Conservation (phyloP, 2,888 invertebrate species). For the Morpho helenor region DNA sequence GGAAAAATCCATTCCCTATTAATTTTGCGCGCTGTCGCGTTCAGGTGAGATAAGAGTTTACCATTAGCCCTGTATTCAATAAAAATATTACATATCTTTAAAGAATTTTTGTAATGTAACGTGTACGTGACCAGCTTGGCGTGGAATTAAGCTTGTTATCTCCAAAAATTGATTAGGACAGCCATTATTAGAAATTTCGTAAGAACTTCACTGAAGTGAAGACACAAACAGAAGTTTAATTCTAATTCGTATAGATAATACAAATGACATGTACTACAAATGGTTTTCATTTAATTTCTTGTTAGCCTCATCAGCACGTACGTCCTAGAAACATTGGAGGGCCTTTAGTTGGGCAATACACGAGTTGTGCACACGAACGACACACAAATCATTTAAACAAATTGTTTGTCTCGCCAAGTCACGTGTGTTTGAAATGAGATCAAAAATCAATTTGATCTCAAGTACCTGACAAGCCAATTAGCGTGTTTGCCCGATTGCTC, state of each 20-base stretch:
- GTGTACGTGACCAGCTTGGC: too few relatives aligned
- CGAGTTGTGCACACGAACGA: conserved; percentile 8
- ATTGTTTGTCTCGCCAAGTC: conserved; percentile 12
- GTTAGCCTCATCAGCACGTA: conserved; percentile 11
- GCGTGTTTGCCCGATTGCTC: conserved; percentile 3
- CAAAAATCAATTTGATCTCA: conserved; percentile 13
- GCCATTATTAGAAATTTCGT: too few relatives aligned
- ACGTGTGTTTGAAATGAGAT: conserved; percentile 19
- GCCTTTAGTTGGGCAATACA: conserved; percentile 18
- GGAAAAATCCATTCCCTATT: too few relatives aligned
- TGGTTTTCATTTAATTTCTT: neutral
- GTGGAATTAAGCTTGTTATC: too few relatives aligned
- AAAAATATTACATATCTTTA: too few relatives aligned
- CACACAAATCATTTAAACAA: conserved; percentile 16
- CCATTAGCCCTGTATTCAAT: too few relatives aligned
- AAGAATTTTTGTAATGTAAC: too few relatives aligned
- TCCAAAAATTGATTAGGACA: too few relatives aligned
- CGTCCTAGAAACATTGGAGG: conserved; percentile 17
- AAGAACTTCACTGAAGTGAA: too few relatives aligned
- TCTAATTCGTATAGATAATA: neutral
- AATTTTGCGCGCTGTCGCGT: too few relatives aligned
- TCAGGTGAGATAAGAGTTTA: too few relatives aligned
- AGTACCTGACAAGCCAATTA: conserved; percentile 8
- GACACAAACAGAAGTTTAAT: neutral
- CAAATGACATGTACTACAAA: neutral